phyloP scores from a whole-genome alignment of 2,113 vertebrate genomes.

The Chamaetylas fuelleborni region DNA sequence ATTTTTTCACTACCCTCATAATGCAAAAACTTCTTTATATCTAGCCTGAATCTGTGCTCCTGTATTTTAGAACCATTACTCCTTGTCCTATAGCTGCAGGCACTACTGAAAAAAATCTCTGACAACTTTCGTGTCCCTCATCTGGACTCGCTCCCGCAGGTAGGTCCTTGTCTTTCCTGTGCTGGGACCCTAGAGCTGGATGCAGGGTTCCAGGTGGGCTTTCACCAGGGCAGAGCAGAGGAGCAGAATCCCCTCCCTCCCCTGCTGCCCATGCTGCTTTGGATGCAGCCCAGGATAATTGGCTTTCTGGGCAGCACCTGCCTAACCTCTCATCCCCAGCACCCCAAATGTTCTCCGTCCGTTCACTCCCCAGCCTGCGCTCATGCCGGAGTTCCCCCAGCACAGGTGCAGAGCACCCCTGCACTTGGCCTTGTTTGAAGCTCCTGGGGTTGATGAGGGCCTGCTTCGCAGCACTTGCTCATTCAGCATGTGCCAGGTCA shows the following conservation, averaged over 20 bases:
- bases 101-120: not conserved
- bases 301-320: not conserved
- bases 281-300: not conserved
- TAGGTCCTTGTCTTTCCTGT: accelerated
- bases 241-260: not conserved
- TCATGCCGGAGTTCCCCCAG: accelerated
- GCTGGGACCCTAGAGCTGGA: not conserved
- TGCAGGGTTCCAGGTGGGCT: accelerated
- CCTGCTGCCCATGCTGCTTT: accelerated
- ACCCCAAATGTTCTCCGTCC: not conserved
- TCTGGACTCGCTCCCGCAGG: accelerated
- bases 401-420: accelerated
- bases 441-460: accelerated
- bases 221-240: not conserved
- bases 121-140: not conserved
- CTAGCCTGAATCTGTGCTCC: not conserved
- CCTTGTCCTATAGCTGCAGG: too few species aligned
- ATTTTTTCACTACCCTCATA: not conserved
- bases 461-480: not conserved
- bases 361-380: not conserved
- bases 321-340: not conserved
- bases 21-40: not conserved
- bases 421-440: not conserved
- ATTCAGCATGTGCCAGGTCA: not conserved
- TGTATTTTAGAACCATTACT: not conserved